Evolutionary conservation across 1,140 invertebrate genomes (phyloP).

Genomic region (Musca domestica): DNA sequence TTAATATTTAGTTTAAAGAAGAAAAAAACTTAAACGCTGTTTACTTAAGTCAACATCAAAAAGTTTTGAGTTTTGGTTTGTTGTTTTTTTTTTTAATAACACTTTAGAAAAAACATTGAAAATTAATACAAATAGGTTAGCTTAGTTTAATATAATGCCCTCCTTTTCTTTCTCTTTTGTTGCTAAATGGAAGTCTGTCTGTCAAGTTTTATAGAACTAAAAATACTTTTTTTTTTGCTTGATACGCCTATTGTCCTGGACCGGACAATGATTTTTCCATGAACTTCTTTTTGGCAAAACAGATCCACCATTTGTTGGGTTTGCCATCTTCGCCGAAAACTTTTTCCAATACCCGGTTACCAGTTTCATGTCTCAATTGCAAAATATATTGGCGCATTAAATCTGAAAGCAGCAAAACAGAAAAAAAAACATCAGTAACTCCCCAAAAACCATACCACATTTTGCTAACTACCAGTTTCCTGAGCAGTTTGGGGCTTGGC

Average conservation of each 20-base stretch:
- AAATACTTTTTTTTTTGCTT: too few relatives aligned
- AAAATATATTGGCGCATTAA: conserved; percentile 89
- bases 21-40: neutral
- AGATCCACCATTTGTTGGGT: conserved; percentile 99
- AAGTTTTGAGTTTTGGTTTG: neutral
- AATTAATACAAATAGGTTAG: too few relatives aligned
- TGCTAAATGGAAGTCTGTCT: conserved; percentile 12
- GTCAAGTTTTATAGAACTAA: neutral
- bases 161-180: neutral
- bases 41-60: neutral
- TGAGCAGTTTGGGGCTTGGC: conserved; percentile 75
- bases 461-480: conserved; percentile 64
- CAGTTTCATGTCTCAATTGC: conserved; percentile 94
- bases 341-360: conserved; percentile 84
- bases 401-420: conserved; percentile 62
- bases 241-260: conserved; percentile 40
- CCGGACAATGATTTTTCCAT: conserved; percentile 93
- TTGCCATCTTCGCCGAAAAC: conserved; percentile 91
- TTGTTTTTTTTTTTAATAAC: conserved; percentile 1
- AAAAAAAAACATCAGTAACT: conserved; percentile 7
- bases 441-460: neutral
- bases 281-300: conserved; percentile 98
- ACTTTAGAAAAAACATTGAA: neutral
- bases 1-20: conserved; percentile 6
- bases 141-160: conserved; percentile 14